Evolutionary conservation across 1,140 invertebrate genomes (phyloP), one percentile per base, ranked within the genome.

Genomic region (Zaprionus capensis): DNA sequence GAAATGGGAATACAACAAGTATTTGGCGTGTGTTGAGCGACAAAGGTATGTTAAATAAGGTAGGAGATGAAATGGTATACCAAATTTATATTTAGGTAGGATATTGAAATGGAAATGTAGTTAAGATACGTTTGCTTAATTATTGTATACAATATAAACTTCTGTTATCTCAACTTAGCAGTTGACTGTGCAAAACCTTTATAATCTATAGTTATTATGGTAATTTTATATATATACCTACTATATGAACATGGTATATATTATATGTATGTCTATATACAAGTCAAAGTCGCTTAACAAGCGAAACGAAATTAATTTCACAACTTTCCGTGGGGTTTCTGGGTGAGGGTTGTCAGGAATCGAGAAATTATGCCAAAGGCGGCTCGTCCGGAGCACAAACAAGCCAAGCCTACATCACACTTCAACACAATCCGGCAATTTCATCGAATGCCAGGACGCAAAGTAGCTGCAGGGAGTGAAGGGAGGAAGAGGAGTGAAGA

Each of bases 341-440:
- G 44, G 22, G 20, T 1, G 15, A 9, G 11, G n/a, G 20, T 24
- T 55, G 56, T 24, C 64, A 28, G 55, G 56, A 76, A 34, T 61
- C 77, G 73, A 71, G 78, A 85, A 90, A 90, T 82, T 84, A 83
- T 85, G 83, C 81, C 81, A 81, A 80, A 78, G 81, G 78, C 75
- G 15, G 15, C 75, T 44, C 74, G 71, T 82, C 73, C 76, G 66
- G 82, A 56, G 78, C 71, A 75, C 85, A 81, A 88, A 90, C 85
- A 90, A 90, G 82, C 88, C 88, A 91, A 85, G 88, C 88, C 88
- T 88, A 91, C 84, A 91, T 91, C 88, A 91, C 88, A 91, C 88
- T 88, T 91, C 88, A 91, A 91, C 88, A 91, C 88, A 91, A 91
- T 91, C 88, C 76, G 84, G 85, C 90, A 80, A 85, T 90, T 91